Conservation (phyloP, 2,888 invertebrate species). For the Tromatobia lineatoria region DNA sequence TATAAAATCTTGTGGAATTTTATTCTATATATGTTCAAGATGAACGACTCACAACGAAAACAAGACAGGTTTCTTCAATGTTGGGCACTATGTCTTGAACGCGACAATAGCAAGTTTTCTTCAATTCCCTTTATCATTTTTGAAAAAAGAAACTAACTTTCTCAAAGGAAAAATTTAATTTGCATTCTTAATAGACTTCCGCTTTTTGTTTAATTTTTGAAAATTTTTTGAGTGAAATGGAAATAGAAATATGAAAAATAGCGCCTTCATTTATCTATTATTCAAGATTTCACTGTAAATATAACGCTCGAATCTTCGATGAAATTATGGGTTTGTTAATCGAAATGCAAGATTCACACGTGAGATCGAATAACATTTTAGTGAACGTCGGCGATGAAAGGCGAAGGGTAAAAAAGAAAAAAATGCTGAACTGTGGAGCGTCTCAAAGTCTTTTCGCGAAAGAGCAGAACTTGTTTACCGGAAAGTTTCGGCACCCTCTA, state of each 20-base stretch:
- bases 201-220: not conserved
- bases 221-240: not conserved
- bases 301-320: not conserved
- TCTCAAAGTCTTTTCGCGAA: conserved; percentile 46
- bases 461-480: conserved; percentile 64
- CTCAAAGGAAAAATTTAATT: too few species aligned
- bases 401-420: not conserved
- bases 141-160: too few species aligned
- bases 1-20: too few species aligned
- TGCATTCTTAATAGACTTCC: not conserved
- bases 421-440: conserved; percentile 37
- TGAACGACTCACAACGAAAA: too few species aligned
- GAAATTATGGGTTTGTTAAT: not conserved
- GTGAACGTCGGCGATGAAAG: not conserved
- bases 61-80: too few species aligned
- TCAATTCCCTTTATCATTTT: too few species aligned
- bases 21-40: too few species aligned
- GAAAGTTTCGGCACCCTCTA: conserved; percentile 56
- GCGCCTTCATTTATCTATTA: not conserved
- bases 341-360: conserved; percentile 4
- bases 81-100: too few species aligned
- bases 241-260: not conserved
- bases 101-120: too few species aligned
- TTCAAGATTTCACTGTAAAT: not conserved
- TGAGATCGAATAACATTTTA: not conserved